Conservation (phyloP, 1,140 invertebrate genomes). For the Eulimnadia texana region DNA sequence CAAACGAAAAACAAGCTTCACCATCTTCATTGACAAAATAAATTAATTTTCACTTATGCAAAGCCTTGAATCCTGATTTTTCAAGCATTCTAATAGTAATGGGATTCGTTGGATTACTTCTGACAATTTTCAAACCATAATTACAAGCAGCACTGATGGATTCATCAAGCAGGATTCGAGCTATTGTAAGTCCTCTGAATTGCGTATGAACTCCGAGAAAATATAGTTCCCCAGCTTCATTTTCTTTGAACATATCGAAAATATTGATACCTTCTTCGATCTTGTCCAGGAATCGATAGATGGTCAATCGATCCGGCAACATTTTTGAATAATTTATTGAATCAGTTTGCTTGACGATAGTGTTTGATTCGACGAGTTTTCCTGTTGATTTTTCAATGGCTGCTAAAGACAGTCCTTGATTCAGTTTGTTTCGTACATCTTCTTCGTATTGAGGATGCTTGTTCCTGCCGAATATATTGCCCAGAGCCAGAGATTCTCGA, state of each 20-base stretch:
- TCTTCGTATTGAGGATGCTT: not conserved
- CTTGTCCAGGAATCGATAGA: not conserved
- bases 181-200: not conserved
- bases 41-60: not conserved
- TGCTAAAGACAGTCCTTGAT: not conserved
- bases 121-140: not conserved
- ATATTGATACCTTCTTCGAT: not conserved
- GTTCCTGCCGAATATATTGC: not conserved
- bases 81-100: not conserved
- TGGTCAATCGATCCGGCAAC: not conserved
- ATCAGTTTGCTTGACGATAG: not conserved
- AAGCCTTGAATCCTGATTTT: not conserved
- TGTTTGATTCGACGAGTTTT: not conserved
- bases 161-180: not conserved
- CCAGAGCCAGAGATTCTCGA: not conserved
- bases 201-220: not conserved
- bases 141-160: not conserved
- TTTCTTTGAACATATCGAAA: not conserved
- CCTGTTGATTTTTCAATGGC: not conserved
- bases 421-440: not conserved
- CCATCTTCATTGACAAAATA: not conserved
- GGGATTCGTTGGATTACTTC: not conserved
- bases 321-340: not conserved
- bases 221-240: not conserved
- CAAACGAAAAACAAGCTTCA: not conserved